A percentile compares a stretch with the other conserved stretches of the same genome.
Evolutionary conservation across 2,113 vertebrate species (phyloP).

Genomic region (Nesoenas mayeri): DNA sequence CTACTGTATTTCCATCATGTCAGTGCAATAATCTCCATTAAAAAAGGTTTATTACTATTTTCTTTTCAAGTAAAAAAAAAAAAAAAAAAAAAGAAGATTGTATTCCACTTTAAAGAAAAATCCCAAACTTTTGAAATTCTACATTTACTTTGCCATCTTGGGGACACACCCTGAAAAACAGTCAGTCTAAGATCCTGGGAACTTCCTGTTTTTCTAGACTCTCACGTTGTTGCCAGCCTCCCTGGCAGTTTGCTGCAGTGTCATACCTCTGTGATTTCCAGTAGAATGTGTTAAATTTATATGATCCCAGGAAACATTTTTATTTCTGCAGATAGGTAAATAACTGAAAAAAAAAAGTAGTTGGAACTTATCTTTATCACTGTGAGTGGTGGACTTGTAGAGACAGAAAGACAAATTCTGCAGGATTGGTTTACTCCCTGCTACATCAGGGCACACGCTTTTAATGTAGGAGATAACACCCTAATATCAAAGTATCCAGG

Average conservation of each 20-base stretch:
- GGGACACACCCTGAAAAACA: background rate
- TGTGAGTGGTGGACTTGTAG: background rate
- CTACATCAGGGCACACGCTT: background rate
- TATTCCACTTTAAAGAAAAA: background rate
- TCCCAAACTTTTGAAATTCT: background rate
- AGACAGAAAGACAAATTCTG: background rate
- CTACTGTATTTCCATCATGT: background rate
- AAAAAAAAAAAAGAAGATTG: rapidly evolving
- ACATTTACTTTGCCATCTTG: background rate
- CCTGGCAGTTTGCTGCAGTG: background rate
- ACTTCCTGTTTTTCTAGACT: background rate
- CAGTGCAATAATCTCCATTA: background rate
- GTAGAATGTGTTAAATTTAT: background rate
- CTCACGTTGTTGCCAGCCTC: background rate
- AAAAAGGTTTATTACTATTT: background rate
- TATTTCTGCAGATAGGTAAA: background rate
- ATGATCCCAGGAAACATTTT: background rate
- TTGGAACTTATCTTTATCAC: background rate
- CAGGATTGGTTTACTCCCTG: background rate
- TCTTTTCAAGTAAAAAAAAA: background rate
- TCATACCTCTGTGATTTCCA: background rate
- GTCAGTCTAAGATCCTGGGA: background rate
- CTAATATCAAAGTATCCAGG: background rate
- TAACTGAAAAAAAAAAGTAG: background rate
- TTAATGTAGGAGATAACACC: background rate